Conservation (phyloP, 2,797 vertebrate species). For the Syngnathus acus region DNA sequence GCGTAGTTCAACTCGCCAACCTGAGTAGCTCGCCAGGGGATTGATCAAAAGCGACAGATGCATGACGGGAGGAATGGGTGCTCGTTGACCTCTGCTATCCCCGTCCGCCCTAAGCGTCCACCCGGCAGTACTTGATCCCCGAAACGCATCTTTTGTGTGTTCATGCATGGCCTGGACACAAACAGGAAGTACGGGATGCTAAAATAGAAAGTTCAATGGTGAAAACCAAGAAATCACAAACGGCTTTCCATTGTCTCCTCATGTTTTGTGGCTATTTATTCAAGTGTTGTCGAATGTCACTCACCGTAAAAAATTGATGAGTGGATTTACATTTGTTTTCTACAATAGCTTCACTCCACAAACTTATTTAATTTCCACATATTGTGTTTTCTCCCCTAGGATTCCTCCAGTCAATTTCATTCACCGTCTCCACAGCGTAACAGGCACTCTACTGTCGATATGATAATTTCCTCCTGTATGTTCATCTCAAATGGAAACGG, state of each 20-base stretch:
- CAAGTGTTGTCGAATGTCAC: not conserved
- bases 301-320: not conserved
- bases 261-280: not conserved
- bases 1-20: conserved; percentile 2
- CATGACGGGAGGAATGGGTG: conserved; percentile 39
- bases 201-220: not conserved
- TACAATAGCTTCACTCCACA: not conserved
- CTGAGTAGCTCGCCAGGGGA: conserved; percentile 16
- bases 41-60: conserved; percentile 50
- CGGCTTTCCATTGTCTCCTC: not conserved
- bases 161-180: not conserved
- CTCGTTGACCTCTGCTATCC: conserved; percentile 49
- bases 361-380: conserved; percentile 2
- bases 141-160: not conserved
- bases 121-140: not conserved
- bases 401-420: conserved; percentile 28
- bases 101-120: not conserved
- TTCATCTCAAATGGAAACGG: conserved; percentile 2
- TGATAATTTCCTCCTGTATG: conserved; percentile 24
- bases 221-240: not conserved
- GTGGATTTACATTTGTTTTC: not conserved
- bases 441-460: conserved; percentile 15
- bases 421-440: not conserved
- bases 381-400: conserved; percentile 3
- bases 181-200: not conserved